phyloP scores from a whole-genome alignment of 2,113 vertebrate species.

The Heterochromis multidens region DNA sequence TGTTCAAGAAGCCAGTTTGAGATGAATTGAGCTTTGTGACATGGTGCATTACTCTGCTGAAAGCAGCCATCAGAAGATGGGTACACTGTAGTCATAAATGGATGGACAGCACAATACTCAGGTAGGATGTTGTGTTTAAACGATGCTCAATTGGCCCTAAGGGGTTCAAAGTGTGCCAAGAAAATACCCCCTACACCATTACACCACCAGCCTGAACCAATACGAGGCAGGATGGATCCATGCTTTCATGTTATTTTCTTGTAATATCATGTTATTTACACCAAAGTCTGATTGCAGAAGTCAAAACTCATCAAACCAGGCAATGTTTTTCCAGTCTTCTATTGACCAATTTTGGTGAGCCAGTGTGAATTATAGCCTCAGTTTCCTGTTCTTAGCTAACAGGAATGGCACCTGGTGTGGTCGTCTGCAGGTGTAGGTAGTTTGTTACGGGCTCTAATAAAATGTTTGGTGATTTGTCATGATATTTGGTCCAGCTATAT shows the following conservation, averaged over 20 bases:
- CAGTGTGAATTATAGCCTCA: neutral
- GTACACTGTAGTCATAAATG: neutral
- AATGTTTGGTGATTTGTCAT: neutral
- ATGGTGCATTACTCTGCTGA: too few relatives aligned
- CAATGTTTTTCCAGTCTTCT: neutral
- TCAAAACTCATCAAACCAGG: neutral
- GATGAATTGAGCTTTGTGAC: too few relatives aligned
- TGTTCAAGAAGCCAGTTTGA: too few relatives aligned
- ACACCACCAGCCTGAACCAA: neutral
- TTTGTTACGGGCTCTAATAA: fast-evolving
- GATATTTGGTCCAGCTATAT: neutral
- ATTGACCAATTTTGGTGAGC: neutral
- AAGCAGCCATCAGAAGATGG: neutral
- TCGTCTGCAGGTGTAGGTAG: neutral
- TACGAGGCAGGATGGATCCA: neutral
- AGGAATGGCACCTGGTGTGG: neutral
- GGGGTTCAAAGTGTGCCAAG: neutral
- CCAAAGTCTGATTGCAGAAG: neutral
- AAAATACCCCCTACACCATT: neutral
- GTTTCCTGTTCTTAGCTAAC: neutral
- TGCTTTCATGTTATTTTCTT: neutral
- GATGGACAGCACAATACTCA: neutral
- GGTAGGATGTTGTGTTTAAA: neutral
- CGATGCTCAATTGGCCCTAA: neutral
- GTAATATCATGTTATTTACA: neutral